These are phyloP conservation scores for Glaucopsyche alexis DNA, from an alignment of 2,888 invertebrate genomes.

Conservation along the genomic window DNA sequence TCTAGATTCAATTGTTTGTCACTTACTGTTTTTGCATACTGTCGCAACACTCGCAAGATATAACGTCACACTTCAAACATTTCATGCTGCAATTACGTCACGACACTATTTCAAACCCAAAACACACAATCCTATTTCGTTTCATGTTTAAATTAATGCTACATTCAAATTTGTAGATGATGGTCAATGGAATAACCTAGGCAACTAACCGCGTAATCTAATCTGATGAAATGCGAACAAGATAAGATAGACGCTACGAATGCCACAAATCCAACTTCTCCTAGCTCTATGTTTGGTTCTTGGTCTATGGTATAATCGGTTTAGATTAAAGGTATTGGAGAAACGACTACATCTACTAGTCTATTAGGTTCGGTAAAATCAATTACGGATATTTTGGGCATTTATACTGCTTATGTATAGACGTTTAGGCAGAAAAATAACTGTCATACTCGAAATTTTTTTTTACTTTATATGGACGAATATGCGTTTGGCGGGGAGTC, in stretches of 20 bases:
- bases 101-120: background rate
- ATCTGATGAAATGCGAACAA: constrained; percentile 24
- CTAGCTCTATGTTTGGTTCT: background rate
- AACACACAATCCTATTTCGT: background rate
- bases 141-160: constrained; percentile 18
- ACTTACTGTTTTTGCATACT: background rate
- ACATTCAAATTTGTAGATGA: constrained; percentile 12
- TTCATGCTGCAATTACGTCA: background rate
- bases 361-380: too few species aligned
- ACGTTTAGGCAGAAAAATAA: too few species aligned
- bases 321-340: too few species aligned
- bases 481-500: too few species aligned
- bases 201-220: constrained; percentile 28
- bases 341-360: too few species aligned
- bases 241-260: constrained; percentile 22
- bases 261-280: background rate
- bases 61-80: background rate
- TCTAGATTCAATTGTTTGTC: background rate
- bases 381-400: too few species aligned
- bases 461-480: too few species aligned
- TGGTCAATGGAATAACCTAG: constrained; percentile 30
- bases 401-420: too few species aligned
- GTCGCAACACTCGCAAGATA: background rate
- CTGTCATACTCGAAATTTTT: too few species aligned
- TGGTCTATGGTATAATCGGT: too few species aligned